Base-by-base conservation (phyloP, 2,888 invertebrate species). In the Ganaspis brasiliensis region DNA sequence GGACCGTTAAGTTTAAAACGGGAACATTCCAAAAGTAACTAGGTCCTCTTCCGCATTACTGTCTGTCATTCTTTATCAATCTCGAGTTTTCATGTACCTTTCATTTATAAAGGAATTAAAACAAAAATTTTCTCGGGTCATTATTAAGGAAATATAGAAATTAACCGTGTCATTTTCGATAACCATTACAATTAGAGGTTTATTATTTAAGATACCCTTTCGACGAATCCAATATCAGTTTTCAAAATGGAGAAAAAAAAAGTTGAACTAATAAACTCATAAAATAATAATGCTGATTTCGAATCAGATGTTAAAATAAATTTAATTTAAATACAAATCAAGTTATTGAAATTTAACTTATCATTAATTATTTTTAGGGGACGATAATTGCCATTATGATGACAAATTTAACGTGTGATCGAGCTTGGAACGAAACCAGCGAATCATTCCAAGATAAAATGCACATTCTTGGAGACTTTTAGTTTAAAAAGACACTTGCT, bases 401-500 rank as follows among this genome's bases (percentile, higher is more conserved):
- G 31, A 4, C 31, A 2, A n/a, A 45, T 35, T 26, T 59, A n/a
- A 59, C 31, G 24, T 40, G 19, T 45, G 35, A 63, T 19, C 9
- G 40, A 40, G 21, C 21, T 63, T 63, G 63, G 40, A 63, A 63
- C 40, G 24, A 40, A 24, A 63, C 63, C 37, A 40, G 40, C 21
- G 2, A 2, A 8, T 10, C 1, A 19, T 21, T 12, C 10, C 1
- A 56, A 12, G 12, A 24, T 3, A 21, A 10, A 19, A 12, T 12
- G 56, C 14, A n/a, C 57, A 9, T 59, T 14, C 37, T 24, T 6
- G 67, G 40, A 24, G 67, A 67, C 45, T 67, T 63, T 63, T 67
- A 24, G 24, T 26, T 37, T 19, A 45, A 67, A 63, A 21, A 67
- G n/a, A 9, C 67, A 67, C 63, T 37, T 63, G 63, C 63, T 63